Evolutionary conservation across 35 echinoderm and acorn worm species (phyloP).

Genomic region (Eucidaris tribuloides): DNA sequence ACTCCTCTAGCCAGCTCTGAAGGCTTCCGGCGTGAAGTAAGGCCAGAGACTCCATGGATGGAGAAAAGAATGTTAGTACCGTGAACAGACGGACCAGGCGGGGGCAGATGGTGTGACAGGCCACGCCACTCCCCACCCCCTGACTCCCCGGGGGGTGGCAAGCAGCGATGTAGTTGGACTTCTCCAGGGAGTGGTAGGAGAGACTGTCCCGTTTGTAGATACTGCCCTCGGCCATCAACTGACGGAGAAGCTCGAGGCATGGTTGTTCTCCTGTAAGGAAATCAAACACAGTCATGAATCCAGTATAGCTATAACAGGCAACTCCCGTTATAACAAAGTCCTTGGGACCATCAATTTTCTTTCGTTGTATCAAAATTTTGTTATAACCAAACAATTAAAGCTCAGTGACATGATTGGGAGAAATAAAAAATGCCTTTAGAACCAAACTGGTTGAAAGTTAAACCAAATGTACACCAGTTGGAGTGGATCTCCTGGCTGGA

Average conservation of each 20-base stretch:
- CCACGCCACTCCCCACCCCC: conserved; percentile 58
- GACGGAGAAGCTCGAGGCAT: conserved; percentile 70
- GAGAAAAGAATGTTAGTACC: conserved; percentile 50
- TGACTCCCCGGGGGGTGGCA: conserved; percentile 35
- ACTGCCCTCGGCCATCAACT: conserved; percentile 60
- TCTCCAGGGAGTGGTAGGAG: conserved; percentile 66
- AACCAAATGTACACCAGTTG: too few relatives aligned
- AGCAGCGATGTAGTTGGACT: conserved; percentile 56
- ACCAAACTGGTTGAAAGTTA: too few relatives aligned
- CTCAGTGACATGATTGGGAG: too few relatives aligned
- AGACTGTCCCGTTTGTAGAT: conserved; percentile 57
- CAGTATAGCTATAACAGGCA: too few relatives aligned
- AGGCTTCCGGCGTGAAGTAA: conserved; percentile 49
- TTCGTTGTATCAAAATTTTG: too few relatives aligned
- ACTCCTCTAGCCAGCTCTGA: conserved; percentile 88
- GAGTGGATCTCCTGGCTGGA: too few relatives aligned
- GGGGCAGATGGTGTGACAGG: conserved; percentile 53
- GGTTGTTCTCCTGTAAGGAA: conserved; percentile 56
- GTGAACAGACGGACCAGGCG: conserved; percentile 54
- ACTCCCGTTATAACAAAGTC: too few relatives aligned
- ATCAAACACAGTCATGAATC: too few relatives aligned
- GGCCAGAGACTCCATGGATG: conserved; percentile 38
- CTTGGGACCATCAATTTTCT: too few relatives aligned
- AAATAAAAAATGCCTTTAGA: too few relatives aligned
- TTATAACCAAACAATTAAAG: too few relatives aligned